Evolutionary conservation across 2,888 invertebrate genomes (phyloP).

Genomic region (Cyaniris semiargus): DNA sequence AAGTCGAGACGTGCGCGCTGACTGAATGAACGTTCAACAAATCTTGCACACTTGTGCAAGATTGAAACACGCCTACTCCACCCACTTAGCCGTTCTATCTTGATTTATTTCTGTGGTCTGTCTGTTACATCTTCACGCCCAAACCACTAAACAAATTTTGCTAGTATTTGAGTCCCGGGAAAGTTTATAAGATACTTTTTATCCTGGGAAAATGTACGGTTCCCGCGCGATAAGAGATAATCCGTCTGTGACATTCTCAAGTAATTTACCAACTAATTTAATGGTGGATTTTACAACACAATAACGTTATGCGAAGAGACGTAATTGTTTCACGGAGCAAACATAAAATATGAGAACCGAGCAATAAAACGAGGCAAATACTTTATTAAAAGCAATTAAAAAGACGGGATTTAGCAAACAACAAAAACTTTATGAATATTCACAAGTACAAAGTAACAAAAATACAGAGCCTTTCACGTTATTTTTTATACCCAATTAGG

Average conservation of each 20-base stretch:
- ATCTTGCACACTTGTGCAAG: no score
- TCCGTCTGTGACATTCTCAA: background rate
- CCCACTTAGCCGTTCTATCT: no score
- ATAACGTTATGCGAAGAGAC: background rate
- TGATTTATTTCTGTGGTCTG: no score
- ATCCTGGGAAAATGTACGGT: no score
- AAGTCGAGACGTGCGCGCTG: no score
- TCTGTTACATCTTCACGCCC: no score
- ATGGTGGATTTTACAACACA: background rate
- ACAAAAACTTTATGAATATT: conserved; percentile 4
- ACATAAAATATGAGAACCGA: background rate
- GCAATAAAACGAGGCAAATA: conserved; percentile 17
- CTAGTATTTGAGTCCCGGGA: no score
- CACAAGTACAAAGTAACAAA: background rate
- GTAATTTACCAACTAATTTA: background rate
- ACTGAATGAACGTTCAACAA: no score
- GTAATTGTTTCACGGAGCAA: conserved; percentile 5
- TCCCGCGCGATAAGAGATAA: background rate
- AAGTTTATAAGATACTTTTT: no score
- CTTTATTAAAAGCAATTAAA: conserved; percentile 22
- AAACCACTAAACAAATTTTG: no score
- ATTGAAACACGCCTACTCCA: no score
- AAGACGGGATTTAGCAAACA: conserved; percentile 14
- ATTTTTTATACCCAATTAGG: background rate
- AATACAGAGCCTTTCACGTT: background rate